Base-by-base conservation (phyloP, 2,113 vertebrate species). In the Orycteropus afer region DNA sequence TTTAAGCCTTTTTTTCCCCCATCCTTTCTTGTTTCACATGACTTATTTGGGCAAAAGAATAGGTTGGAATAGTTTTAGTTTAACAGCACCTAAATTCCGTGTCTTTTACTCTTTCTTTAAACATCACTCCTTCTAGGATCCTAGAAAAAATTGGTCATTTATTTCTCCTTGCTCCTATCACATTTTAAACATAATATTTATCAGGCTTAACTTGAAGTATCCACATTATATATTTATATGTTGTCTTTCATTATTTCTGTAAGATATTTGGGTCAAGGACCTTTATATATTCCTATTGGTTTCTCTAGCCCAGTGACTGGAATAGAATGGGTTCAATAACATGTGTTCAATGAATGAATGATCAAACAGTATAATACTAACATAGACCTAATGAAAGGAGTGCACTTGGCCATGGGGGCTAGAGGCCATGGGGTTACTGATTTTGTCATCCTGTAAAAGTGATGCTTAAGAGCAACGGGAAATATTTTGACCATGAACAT, bases 11-110 rank as follows among this genome's bases (percentile, higher is more conserved):
- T 74, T 77, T n/a, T 76, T 83, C 69, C 78, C 45, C 13, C 5
- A 20, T 92, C 55, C n/a, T 77, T 69, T 82, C 20, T 40, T 95
- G 13, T 65, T 93, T 95, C 51, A 74, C 1, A 20, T 55, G 34
- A 17, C 47, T 95, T 81, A 81, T 90, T 86, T 81, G 47, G 37
- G 17, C 63, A 57, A 59, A 73, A 73, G 40, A 80, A 37, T 15
- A 76, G 42, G 17, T 73, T 84, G 57, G 53, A 40, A 55, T 49
- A 49, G 6, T 89, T 37, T 96, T 65, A 65, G 59, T 57, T 86
- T 80, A 69, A 13, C 22, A 45, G 13, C 20, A 45, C 29, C n/a
- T 63, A n/a, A 78, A 1, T 57, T 95, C 59, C 53, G 6, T 14
- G 2, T 32, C 49, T 63, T 47, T 29, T 61, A 12, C 63, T 23